Conservation (phyloP, 2,888 invertebrate genomes). For the Parnassius mnemosyne region DNA sequence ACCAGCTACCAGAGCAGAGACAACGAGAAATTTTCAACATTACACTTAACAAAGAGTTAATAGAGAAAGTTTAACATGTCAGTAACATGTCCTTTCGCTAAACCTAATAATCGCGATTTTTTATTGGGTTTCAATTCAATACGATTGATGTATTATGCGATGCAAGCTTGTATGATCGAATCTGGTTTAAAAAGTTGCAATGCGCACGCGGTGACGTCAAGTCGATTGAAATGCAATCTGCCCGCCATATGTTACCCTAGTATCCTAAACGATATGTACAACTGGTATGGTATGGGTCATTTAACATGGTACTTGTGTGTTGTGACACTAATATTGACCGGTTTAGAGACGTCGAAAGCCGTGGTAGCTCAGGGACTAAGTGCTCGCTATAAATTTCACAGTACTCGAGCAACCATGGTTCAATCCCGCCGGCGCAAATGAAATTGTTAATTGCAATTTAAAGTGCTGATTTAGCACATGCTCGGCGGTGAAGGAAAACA, state of each 20-base stretch:
- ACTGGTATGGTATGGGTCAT: background rate
- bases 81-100: slow-evolving; percentile 10
- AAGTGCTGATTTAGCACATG: no score
- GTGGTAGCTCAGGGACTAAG: no score
- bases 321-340: background rate
- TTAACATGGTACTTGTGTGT: background rate
- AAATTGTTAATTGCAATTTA: no score
- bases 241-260: slow-evolving; percentile 30
- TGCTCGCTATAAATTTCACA: no score
- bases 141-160: slow-evolving; percentile 16
- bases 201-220: slow-evolving; percentile 35
- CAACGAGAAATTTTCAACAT: no score
- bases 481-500: no score
- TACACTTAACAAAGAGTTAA: no score
- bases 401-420: no score
- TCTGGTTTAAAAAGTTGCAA: slow-evolving; percentile 27
- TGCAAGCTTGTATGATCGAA: slow-evolving; percentile 11
- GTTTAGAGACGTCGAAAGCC: no score
- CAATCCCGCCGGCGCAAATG: no score
- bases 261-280: slow-evolving; percentile 8
- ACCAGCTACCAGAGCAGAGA: no score
- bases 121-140: slow-evolving; percentile 9
- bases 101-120: slow-evolving; percentile 11
- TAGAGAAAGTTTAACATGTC: no score
- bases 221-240: slow-evolving; percentile 30